Base-by-base conservation (phyloP, 2,888 invertebrate genomes). In the Athalia cordata region DNA sequence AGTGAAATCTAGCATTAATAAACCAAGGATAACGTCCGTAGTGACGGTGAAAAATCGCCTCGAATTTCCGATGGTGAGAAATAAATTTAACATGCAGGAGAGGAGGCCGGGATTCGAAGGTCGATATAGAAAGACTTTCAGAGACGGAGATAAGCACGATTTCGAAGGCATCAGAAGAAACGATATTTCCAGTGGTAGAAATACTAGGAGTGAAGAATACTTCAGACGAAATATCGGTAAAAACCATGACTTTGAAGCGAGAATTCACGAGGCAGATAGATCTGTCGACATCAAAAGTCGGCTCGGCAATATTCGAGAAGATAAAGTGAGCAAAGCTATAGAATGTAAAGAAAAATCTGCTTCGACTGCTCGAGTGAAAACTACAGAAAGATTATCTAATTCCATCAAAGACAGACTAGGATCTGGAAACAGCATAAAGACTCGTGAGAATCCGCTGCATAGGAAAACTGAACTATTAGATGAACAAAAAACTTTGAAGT, bases 41-140 rank as follows among this genome's bases (percentile, higher is more conserved):
- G 88, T 90, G 0, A 87, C 89, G 3, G 87, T 89, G 3, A 89
- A 89, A 80, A 87, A 83, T 75, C 86, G 87, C 15, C 78, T 90
- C 1, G 89, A 87, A 0, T 49, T 84, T 15, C 50, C 79, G 0
- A 86, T 87, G 0, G 84, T 86, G 0, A 83, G 84, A 6, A 88
- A 87, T 70, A 88, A 86, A 49, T 84, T 85, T 29, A 87, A 89
- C 45, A 43, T 77, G 4, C 82, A 87, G 49, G 79, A 84, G 11
- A 84, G 83, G 6, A 79, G 81, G 59, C 72, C 57, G 6, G 59
- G 64, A 3, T 78, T 72, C 29, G 78, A 72, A 5, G 81, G 83
- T 8, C 76, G 78, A 47, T 81, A 85, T 47, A 75, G 78, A 61
- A 57, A 61, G 43, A 52, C 66, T 50, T 64, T 50, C 59, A 72